Conservation (phyloP, 2,888 invertebrate genomes). For the Parthenolecanium corni region DNA sequence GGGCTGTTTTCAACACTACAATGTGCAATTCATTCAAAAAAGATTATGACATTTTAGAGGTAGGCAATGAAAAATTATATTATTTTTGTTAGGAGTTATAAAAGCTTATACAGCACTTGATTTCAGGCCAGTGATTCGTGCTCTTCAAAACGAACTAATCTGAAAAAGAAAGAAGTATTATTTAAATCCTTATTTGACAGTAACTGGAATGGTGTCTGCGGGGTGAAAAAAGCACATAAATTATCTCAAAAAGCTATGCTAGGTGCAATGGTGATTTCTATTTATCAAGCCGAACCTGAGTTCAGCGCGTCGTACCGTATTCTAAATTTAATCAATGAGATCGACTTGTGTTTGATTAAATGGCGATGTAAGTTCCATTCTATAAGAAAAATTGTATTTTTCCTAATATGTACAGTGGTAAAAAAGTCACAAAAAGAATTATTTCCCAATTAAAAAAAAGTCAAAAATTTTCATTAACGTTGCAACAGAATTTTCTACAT, state of each 20-base stretch:
- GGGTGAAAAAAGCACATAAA: slow-evolving; percentile 75
- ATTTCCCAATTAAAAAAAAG: too few species aligned
- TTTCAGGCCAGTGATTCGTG: too few species aligned
- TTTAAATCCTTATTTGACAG: slow-evolving; percentile 74
- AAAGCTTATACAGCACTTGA: too few species aligned
- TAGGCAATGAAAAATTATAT: slow-evolving; percentile 36
- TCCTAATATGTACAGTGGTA: too few species aligned
- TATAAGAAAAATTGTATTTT: too few species aligned
- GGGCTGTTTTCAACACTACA: slow-evolving; percentile 73
- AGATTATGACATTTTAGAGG: slow-evolving; percentile 53
- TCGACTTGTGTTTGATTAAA: slow-evolving; percentile 94
- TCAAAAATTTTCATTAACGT: too few species aligned
- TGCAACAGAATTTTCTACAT: too few species aligned
- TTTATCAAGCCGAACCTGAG: slow-evolving; percentile 91
- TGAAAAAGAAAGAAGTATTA: slow-evolving; percentile 7
- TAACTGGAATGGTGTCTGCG: slow-evolving; percentile 66
- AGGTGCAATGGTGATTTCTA: slow-evolving; percentile 95
- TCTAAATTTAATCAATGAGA: slow-evolving; percentile 87
- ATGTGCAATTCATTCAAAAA: slow-evolving; percentile 60
- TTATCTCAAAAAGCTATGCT: slow-evolving; percentile 85
- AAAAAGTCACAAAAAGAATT: too few species aligned
- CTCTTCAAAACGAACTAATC: not conserved
- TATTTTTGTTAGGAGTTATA: too few species aligned
- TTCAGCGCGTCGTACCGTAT: slow-evolving; percentile 97
- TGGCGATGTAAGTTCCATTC: slow-evolving; percentile 77